Base-by-base conservation (phyloP, 2,113 vertebrate species). In the Toxotes jaculatrix region DNA sequence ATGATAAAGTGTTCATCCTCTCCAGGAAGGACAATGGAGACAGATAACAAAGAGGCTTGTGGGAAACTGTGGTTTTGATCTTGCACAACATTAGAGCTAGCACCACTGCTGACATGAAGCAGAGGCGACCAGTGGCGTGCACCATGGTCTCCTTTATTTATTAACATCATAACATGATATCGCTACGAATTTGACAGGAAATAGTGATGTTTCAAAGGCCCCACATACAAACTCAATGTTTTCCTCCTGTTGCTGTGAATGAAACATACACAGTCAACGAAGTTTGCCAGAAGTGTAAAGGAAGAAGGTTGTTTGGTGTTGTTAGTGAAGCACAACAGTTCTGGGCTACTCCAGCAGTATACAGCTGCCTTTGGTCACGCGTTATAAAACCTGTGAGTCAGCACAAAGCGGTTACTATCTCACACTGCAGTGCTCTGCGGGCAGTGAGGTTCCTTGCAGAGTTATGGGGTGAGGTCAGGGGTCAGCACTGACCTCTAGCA, bases 391-490 rank as follows among this genome's bases (percentile, higher is more conserved):
- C 60, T 63, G 19, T 75, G 69, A 81, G 74, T 84, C 63, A 55
- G 82, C 83, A 77, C 77, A 67, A 43, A 85, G 27, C 31, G 31
- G 56, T 23, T 45, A 67, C 38, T 57, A 61, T 78, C 74, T 78
- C 27, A 65, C 78, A 64, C 47, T 38, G 64, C 32, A 47, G 55
- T 27, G 60, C 60, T 65, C 67, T 75, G 67, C 55, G 69, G 69
- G 65, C 63, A 79, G 80, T 32, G 34, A 80, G 49, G 76, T 84
- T 80, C 67, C 77, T 80, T 75, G 51, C 45, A 82, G 47, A 87
- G 13, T 84, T 84, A 89, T 76, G 32, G 32, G 40, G 6, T 27
- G 40, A 82, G 90, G 89, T 90, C 85, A 92, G 70, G 84, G 79
- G 87, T 87, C 74, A 61, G 60, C 45, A 64, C 77, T 68, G 80